Evolutionary conservation across 2,797 vertebrate species (phyloP).

Genomic region (Centropyge bicolor): DNA sequence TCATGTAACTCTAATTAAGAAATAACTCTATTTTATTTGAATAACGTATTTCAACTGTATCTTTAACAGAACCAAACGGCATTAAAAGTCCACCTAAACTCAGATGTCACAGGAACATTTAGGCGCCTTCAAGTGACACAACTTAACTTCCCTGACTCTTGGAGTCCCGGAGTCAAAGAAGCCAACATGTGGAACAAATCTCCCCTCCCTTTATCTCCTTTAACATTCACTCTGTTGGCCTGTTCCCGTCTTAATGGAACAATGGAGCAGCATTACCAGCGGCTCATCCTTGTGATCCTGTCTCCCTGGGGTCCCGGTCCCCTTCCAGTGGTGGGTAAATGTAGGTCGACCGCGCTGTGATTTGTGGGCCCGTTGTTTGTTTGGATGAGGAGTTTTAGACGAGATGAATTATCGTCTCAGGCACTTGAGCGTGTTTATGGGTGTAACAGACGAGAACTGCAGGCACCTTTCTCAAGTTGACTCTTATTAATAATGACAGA

Average conservation of each 20-base stretch:
- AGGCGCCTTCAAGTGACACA: conserved; percentile 25
- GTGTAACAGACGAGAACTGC: conserved; percentile 38
- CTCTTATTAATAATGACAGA: conserved; percentile 33
- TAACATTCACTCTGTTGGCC: conserved; percentile 73
- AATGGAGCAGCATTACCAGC: conserved; percentile 79
- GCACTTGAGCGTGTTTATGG: conserved; percentile 34
- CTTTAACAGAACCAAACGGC: background rate
- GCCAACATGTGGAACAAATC: conserved; percentile 67
- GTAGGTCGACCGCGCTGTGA: conserved; percentile 77
- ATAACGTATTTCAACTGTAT: background rate
- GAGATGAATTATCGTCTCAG: conserved; percentile 34
- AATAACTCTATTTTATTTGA: background rate
- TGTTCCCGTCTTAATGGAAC: conserved; percentile 76
- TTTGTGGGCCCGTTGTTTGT: conserved; percentile 64
- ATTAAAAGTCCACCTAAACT: conserved; percentile 25
- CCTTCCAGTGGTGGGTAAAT: conserved; percentile 71
- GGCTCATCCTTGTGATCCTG: conserved; percentile 84
- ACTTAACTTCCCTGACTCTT: conserved; percentile 52
- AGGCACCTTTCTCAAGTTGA: conserved; percentile 32
- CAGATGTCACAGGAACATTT: conserved; percentile 19
- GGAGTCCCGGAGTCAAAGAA: conserved; percentile 51
- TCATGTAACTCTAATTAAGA: background rate
- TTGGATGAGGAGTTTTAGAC: conserved; percentile 56
- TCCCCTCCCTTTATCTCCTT: conserved; percentile 73
- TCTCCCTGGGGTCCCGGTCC: conserved; percentile 67